These are phyloP conservation scores for Zosterops hypoxanthus DNA, from an alignment of 2,113 vertebrate genomes.

Conservation along the genomic window DNA sequence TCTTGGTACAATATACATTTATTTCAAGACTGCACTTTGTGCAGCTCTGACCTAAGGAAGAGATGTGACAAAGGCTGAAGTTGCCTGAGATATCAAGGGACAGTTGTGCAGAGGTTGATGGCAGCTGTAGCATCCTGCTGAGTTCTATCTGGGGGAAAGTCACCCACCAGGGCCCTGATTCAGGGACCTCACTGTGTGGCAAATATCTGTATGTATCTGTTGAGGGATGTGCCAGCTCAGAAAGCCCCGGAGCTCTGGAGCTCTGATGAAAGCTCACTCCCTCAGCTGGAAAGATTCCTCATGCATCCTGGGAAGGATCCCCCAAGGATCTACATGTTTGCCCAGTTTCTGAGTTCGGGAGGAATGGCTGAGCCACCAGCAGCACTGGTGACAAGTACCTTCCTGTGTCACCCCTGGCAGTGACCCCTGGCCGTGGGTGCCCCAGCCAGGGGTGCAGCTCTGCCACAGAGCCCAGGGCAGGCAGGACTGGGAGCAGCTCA, in stretches of 20 bases:
- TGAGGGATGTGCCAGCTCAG: rapidly evolving
- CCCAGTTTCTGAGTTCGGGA: neutral
- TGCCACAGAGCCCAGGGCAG: neutral
- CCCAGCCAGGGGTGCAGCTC: neutral
- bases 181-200: neutral
- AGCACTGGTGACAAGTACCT: rapidly evolving
- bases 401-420: neutral
- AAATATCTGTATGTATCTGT: neutral
- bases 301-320: neutral
- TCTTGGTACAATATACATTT: neutral
- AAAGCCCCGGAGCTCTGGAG: neutral
- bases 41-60: neutral
- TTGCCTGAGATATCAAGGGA: neutral
- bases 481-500: neutral
- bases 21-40: neutral
- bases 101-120: rapidly evolving
- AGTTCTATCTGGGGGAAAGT: too few relatives aligned
- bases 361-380: neutral
- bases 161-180: neutral
- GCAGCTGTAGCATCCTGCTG: neutral
- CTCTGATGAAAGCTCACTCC: neutral
- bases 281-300: neutral
- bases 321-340: too few relatives aligned
- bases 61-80: neutral
- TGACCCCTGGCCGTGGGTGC: neutral